These are phyloP conservation scores for Eledone cirrhosa DNA, from an alignment of 2,888 invertebrate species.

Conservation along the genomic window DNA sequence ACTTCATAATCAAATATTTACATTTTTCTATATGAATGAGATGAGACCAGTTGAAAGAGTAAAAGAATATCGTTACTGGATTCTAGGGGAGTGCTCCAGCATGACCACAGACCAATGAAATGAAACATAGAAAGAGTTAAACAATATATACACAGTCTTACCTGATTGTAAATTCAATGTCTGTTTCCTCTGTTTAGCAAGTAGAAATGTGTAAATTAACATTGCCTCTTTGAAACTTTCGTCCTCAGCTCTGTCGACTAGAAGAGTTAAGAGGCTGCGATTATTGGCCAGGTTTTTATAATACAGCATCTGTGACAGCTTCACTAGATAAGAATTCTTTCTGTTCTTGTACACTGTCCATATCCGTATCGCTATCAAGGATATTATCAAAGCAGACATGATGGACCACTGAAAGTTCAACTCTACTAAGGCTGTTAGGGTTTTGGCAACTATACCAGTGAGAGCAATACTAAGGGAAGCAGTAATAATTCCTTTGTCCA, in stretches of 20 bases:
- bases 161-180: too few species aligned
- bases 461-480: conserved; percentile 45
- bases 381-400: conserved; percentile 49
- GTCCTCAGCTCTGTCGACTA: conserved; percentile 64
- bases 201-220: conserved; percentile 60
- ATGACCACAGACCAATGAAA: too few species aligned
- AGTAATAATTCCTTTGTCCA: conserved; percentile 54
- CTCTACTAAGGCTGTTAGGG: conserved; percentile 53
- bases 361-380: conserved; percentile 44
- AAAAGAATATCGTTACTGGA: too few species aligned
- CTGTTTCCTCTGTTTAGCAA: too few species aligned
- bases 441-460: conserved; percentile 54
- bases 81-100: too few species aligned
- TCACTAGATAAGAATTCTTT: conserved; percentile 56
- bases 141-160: too few species aligned
- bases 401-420: conserved; percentile 55
- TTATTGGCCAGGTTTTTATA: conserved; percentile 65
- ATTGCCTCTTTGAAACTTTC: conserved; percentile 64
- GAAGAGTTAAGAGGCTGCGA: conserved; percentile 59
- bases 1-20: too few species aligned
- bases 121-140: too few species aligned
- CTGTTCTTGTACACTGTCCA: conserved; percentile 58
- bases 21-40: too few species aligned
- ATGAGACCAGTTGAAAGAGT: too few species aligned
- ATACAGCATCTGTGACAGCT: conserved; percentile 58